A percentile compares a stretch with the other conserved stretches of the same genome.
These are phyloP conservation scores for Grammomys surdaster DNA, from an alignment of 2,113 vertebrate species.

Conservation along the genomic window DNA sequence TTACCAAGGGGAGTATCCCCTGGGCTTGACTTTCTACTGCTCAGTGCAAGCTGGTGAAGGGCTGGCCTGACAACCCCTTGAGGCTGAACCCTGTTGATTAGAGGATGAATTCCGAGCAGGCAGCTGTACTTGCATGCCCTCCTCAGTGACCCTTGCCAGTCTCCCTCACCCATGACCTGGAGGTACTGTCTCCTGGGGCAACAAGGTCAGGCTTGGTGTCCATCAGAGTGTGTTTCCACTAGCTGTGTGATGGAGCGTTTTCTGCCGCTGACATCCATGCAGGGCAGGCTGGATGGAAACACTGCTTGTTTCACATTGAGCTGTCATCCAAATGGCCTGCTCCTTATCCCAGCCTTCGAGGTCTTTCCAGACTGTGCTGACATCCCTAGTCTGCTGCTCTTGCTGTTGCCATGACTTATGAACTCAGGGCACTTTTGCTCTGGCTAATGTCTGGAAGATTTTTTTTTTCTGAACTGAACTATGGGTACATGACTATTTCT, in stretches of 20 bases:
- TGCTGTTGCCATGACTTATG: neutral
- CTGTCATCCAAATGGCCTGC: constrained; percentile 70
- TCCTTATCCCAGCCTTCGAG: constrained; percentile 36
- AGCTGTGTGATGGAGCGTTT: constrained; percentile 77
- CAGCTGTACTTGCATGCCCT: constrained; percentile 65
- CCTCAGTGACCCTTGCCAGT: constrained; percentile 76
- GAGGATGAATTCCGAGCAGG: constrained; percentile 75
- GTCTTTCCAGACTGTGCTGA: neutral
- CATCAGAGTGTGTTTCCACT: constrained; percentile 67
- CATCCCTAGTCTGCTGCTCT: constrained; percentile 12
- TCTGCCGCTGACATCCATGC: constrained; percentile 74
- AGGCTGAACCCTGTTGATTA: constrained; percentile 80
- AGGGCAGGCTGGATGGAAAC: neutral
- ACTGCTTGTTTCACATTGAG: constrained; percentile 67
- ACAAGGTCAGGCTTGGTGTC: constrained; percentile 70
- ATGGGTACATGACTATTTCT: neutral
- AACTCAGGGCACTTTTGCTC: neutral
- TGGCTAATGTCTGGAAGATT: neutral
- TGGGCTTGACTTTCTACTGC: constrained; percentile 66
- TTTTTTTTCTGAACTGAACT: constrained; percentile 50
- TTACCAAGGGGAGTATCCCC: constrained; percentile 38
- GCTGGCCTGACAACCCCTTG: constrained; percentile 70
- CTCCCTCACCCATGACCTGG: constrained; percentile 76
- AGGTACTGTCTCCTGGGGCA: constrained; percentile 73
- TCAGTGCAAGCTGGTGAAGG: constrained; percentile 59